phyloP scores from a whole-genome alignment of 2,888 invertebrate genomes.

The Druceiella hillmani region DNA sequence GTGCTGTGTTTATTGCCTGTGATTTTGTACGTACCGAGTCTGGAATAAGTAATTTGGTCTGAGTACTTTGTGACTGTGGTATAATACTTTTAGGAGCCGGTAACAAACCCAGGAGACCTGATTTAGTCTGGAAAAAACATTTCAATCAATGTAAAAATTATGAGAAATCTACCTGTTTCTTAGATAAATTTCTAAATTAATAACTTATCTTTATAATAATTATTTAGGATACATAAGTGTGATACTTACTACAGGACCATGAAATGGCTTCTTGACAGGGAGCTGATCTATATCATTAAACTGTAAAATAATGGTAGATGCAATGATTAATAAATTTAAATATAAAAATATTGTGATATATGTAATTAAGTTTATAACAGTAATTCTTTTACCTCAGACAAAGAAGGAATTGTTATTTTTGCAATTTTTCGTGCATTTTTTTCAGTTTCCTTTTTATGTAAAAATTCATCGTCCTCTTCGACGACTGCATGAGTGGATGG shows the following conservation, averaged over 20 bases:
- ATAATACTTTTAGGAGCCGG: slow-evolving; percentile 65
- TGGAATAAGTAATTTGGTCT: no score
- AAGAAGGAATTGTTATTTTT: slow-evolving; percentile 63
- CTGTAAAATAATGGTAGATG: no score
- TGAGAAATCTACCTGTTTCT: slow-evolving; percentile 6
- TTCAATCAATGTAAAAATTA: slow-evolving; percentile 6
- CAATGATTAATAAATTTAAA: no score
- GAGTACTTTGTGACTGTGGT: no score
- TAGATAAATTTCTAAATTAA: no score
- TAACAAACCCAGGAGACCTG: slow-evolving; percentile 61
- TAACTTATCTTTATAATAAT: no score
- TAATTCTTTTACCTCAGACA: slow-evolving; percentile 50
- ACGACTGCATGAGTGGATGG: slow-evolving; percentile 36
- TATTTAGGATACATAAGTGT: no score
- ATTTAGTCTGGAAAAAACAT: slow-evolving; percentile 52
- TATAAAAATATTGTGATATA: slow-evolving; percentile 1
- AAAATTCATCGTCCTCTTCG: slow-evolving; percentile 60
- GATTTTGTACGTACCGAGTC: no score
- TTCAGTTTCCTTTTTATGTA: slow-evolving; percentile 52
- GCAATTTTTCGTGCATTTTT: slow-evolving; percentile 52
- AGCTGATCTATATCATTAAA: no score
- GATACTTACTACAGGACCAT: no score
- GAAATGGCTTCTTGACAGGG: no score
- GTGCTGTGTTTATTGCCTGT: no score
- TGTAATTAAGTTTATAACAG: slow-evolving; percentile 2